phyloP scores from a whole-genome alignment of 2,113 vertebrate genomes.

The Emydocephalus ijimae region DNA sequence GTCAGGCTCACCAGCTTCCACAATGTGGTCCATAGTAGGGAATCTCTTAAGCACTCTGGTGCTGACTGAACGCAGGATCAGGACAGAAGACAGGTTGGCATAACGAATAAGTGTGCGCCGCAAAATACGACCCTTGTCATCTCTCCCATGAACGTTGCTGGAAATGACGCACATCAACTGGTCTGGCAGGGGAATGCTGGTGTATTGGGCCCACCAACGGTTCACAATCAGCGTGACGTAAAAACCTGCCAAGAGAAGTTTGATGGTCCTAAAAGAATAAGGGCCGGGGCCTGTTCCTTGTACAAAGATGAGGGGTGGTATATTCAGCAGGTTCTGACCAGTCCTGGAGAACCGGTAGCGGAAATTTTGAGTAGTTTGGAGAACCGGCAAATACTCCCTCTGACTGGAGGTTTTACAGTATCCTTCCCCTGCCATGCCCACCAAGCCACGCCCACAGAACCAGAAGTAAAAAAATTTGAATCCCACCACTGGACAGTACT shows the following conservation, averaged over 20 bases:
- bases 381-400: too few relatives aligned
- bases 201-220: conserved; percentile 91
- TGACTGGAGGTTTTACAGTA: too few relatives aligned
- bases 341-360: too few relatives aligned
- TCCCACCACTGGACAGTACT: too few relatives aligned
- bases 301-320: not conserved
- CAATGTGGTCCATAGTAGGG: conserved; percentile 80
- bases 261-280: not conserved
- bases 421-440: too few relatives aligned
- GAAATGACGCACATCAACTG: conserved; percentile 90
- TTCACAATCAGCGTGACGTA: conserved; percentile 85
- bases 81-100: conserved; percentile 81
- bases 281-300: not conserved
- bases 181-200: conserved; percentile 86
- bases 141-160: conserved; percentile 80
- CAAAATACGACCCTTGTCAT: conserved; percentile 81
- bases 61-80: conserved; percentile 86
- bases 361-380: too few relatives aligned
- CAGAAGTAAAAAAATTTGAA: too few relatives aligned
- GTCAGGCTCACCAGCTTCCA: conserved; percentile 60
- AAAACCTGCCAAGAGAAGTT: conserved; percentile 72
- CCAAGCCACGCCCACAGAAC: too few relatives aligned
- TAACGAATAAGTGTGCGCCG: conserved; percentile 83
- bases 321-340: too few relatives aligned
- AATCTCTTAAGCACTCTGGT: conserved; percentile 83